Evolutionary conservation across 2,113 vertebrate genomes (phyloP).

Genomic region (Thamnaconus septentrionalis): DNA sequence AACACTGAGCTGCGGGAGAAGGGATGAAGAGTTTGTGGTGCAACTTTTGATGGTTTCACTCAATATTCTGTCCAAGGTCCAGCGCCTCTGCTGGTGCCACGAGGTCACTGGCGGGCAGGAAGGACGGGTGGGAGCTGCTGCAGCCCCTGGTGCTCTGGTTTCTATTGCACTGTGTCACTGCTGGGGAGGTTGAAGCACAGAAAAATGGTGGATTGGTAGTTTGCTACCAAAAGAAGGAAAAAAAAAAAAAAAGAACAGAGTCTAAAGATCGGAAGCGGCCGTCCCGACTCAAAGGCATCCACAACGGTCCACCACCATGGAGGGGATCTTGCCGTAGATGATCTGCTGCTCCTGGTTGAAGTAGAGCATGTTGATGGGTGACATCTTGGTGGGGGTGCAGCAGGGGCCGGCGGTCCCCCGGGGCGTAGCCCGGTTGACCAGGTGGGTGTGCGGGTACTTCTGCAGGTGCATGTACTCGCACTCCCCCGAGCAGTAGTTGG

Average conservation of each 20-base stretch:
- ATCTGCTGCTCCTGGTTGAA: conserved; percentile 97
- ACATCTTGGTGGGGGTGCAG: conserved; percentile 99
- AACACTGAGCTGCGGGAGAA: conserved; percentile 19
- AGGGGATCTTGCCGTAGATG: conserved; percentile 97
- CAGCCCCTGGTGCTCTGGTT: conserved; percentile 66
- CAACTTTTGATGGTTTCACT: conserved; percentile 43
- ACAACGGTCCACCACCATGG: conserved; percentile 98
- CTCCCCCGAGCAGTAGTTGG: conserved; percentile 97
- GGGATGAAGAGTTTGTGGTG: conserved; percentile 24
- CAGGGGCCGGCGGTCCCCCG: conserved; percentile 92
- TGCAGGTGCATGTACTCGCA: conserved; percentile 98
- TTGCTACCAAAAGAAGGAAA: too few relatives aligned
- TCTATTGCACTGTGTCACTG: conserved; percentile 74
- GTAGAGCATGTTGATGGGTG: conserved; percentile 98
- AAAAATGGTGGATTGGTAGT: conserved; percentile 65
- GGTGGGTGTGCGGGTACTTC: conserved; percentile 97
- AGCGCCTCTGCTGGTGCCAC: conserved; percentile 29
- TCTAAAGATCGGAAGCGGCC: conserved; percentile 58
- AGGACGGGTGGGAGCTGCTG: conserved; percentile 43
- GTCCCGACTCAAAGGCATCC: conserved; percentile 88
- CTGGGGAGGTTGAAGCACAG: conserved; percentile 63
- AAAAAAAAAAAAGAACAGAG: neutral
- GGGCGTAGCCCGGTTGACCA: conserved; percentile 95
- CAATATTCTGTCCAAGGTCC: conserved; percentile 57
- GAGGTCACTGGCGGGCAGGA: conserved; percentile 28